Conservation (phyloP, 2,888 invertebrate genomes). For the Mesorhabditis belari region DNA sequence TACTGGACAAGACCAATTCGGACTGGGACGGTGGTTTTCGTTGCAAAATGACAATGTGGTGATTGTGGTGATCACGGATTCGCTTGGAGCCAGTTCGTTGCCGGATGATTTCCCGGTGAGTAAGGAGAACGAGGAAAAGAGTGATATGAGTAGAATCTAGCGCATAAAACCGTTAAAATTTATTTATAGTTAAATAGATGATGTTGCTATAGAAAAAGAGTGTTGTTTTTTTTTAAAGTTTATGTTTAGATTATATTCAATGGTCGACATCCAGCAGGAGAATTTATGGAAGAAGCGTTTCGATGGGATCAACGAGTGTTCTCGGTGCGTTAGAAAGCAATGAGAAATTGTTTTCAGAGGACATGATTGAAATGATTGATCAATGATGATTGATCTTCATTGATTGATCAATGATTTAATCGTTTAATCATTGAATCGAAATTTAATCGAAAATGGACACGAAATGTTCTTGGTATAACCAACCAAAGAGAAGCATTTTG, state of each 20-base stretch:
- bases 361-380: no score
- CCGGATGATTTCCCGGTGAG: slow-evolving; percentile 17
- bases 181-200: no score
- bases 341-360: no score
- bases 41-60: slow-evolving; percentile 5
- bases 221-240: background rate
- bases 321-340: slow-evolving; percentile 65
- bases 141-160: no score
- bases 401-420: no score
- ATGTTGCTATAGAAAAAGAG: no score
- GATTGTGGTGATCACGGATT: slow-evolving; percentile 19
- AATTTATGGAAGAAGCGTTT: slow-evolving; percentile 95
- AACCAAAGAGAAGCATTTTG: no score
- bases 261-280: slow-evolving; percentile 70
- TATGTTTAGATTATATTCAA: slow-evolving; percentile 10
- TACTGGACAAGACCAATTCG: background rate
- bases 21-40: background rate
- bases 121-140: background rate
- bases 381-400: background rate
- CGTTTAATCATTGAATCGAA: no score
- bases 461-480: no score
- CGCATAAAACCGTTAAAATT: no score
- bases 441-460: no score
- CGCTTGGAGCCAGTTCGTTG: slow-evolving; percentile 15
- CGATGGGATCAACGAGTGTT: slow-evolving; percentile 98